Evolutionary conservation across 2,113 vertebrate species (phyloP).

Genomic region (Strigops habroptila): DNA sequence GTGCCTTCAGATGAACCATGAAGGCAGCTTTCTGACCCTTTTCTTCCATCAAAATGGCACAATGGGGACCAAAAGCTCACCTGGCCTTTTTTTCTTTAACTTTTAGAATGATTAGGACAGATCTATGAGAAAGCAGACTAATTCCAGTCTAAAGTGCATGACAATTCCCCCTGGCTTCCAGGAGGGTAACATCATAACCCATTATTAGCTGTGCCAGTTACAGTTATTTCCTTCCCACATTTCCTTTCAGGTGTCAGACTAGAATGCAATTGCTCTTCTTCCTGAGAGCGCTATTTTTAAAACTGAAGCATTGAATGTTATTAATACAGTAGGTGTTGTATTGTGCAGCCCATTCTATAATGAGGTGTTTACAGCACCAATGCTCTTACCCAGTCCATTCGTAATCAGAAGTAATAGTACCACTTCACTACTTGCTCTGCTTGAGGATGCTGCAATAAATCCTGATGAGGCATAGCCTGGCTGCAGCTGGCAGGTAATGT

Average conservation of each 20-base stretch:
- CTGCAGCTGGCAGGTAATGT: conserved; percentile 27
- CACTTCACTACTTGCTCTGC: conserved; percentile 32
- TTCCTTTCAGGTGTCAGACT: conserved; percentile 52
- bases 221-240: conserved; percentile 54
- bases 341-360: conserved; percentile 10
- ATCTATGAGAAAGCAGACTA: conserved; percentile 17
- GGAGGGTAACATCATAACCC: conserved; percentile 29
- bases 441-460: conserved; percentile 52
- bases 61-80: not conserved
- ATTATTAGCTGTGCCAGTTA: conserved; percentile 47
- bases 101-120: conserved; percentile 1
- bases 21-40: not conserved
- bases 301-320: conserved; percentile 3
- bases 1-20: accelerated
- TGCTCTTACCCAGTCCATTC: conserved; percentile 39
- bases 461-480: not conserved
- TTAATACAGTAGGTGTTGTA: conserved; percentile 36
- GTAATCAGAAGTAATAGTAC: conserved; percentile 52
- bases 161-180: not conserved
- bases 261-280: conserved; percentile 31
- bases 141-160: conserved; percentile 11
- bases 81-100: not conserved
- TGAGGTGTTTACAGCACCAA: conserved; percentile 9
- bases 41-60: not conserved
- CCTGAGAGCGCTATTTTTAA: conserved; percentile 43